phyloP scores from a whole-genome alignment of 1,140 invertebrate species.

The Cydia fagiglandana region DNA sequence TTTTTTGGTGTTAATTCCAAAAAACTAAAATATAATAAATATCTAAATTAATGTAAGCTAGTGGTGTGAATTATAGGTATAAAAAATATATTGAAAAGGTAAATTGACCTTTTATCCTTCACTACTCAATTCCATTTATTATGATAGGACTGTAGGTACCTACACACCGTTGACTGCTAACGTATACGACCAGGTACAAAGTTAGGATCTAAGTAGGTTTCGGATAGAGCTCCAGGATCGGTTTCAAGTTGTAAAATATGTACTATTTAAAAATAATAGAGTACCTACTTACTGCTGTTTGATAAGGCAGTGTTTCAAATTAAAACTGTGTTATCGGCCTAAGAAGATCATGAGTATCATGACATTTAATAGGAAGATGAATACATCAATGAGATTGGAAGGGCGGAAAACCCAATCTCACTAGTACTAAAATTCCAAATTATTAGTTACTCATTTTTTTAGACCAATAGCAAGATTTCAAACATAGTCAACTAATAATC shows the following conservation, averaged over 20 bases:
- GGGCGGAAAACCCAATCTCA: neutral
- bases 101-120: constrained; percentile 34
- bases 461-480: neutral
- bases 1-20: constrained; percentile 30
- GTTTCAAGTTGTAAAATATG: constrained; percentile 12
- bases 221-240: constrained; percentile 13
- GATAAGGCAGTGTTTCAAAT: neutral
- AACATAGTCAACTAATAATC: neutral
- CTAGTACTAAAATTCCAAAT: neutral
- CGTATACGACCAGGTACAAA: constrained; percentile 30
- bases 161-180: constrained; percentile 15
- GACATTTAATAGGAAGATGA: neutral
- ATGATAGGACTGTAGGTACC: constrained; percentile 31
- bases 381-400: neutral
- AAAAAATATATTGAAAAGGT: constrained; percentile 33
- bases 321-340: neutral
- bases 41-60: constrained; percentile 28
- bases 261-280: neutral
- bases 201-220: constrained; percentile 28
- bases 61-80: constrained; percentile 24
- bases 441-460: neutral
- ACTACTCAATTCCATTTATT: constrained; percentile 43
- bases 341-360: neutral
- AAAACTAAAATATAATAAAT: constrained; percentile 17
- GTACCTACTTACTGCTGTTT: neutral